A percentile compares a stretch with the other conserved stretches of the same genome.
These are phyloP conservation scores for Holothuria scabra DNA, from an alignment of 53 echinoderm and acorn worm genomes.

Conservation along the genomic window DNA sequence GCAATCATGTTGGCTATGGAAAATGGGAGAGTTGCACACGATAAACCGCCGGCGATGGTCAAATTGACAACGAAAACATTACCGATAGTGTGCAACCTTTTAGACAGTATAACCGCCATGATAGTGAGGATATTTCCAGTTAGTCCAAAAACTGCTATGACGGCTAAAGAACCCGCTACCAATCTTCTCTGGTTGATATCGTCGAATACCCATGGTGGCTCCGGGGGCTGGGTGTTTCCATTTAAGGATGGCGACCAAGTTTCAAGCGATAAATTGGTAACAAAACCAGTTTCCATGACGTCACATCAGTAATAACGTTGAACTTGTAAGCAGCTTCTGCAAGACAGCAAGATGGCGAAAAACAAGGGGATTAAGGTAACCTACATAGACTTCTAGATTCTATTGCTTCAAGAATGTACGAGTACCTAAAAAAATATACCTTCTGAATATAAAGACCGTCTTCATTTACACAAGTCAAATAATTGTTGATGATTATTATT, in stretches of 20 bases:
- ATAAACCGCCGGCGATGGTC: constrained; percentile 48
- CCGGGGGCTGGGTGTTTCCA: neutral
- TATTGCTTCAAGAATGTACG: no score
- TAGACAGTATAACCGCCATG: constrained; percentile 60
- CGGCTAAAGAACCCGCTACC: constrained; percentile 26
- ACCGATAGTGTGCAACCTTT: constrained; percentile 52
- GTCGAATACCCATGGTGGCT: constrained; percentile 30
- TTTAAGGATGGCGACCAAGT: neutral
- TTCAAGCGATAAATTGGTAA: no score
- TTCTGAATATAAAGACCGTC: no score
- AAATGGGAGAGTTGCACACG: constrained; percentile 53
- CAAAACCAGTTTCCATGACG: no score
- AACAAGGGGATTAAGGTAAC: no score
- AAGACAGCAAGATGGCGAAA: no score
- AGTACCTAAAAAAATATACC: no score
- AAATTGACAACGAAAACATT: constrained; percentile 69
- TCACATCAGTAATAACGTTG: no score
- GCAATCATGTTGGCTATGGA: constrained; percentile 42
- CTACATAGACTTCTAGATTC: no score
- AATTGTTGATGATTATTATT: no score
- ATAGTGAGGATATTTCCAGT: constrained; percentile 54
- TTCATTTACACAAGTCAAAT: no score
- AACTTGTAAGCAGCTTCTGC: no score
- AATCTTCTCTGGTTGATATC: constrained; percentile 50
- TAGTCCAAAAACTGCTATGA: constrained; percentile 57